phyloP scores from a whole-genome alignment of 2,888 invertebrate species.

The Leptura quadrifasciata region DNA sequence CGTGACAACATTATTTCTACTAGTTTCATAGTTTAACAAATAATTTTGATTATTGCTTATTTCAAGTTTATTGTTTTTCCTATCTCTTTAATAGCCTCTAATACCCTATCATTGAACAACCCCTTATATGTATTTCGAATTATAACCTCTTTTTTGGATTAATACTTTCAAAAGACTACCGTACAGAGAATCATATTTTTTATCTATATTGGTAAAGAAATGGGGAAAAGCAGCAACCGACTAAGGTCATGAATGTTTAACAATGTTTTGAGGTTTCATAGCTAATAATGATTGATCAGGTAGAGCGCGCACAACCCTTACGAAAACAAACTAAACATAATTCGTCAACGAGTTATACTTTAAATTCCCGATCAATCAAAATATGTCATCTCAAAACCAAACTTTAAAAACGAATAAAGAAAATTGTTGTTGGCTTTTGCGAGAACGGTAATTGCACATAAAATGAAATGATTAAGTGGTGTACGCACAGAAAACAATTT shows the following conservation, averaged over 20 bases:
- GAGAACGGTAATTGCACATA: background rate
- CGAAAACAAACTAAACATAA: constrained; percentile 4
- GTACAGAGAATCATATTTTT: too few species aligned
- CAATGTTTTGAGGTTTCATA: constrained; percentile 32
- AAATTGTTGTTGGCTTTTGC: background rate
- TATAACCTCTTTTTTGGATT: too few species aligned
- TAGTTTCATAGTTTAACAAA: too few species aligned
- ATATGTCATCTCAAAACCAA: constrained; percentile 21
- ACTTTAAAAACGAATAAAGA: background rate
- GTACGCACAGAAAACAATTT: background rate
- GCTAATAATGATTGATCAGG: constrained; percentile 42
- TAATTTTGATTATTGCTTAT: too few species aligned
- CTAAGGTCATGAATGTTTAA: background rate
- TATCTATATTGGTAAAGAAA: background rate
- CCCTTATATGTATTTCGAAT: too few species aligned
- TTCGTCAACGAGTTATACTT: constrained; percentile 31
- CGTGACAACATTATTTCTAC: too few species aligned
- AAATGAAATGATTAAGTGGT: background rate
- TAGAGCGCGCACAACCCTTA: constrained; percentile 31
- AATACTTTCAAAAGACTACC: too few species aligned
- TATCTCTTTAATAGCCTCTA: too few species aligned
- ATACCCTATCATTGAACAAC: too few species aligned
- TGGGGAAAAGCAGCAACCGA: background rate
- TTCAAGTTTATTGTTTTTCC: too few species aligned
- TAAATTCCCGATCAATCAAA: constrained; percentile 29